Evolutionary conservation across 2,797 vertebrate genomes (phyloP), one percentile per base, ranked within the genome.

Genomic region (Hipposideros larvatus): DNA sequence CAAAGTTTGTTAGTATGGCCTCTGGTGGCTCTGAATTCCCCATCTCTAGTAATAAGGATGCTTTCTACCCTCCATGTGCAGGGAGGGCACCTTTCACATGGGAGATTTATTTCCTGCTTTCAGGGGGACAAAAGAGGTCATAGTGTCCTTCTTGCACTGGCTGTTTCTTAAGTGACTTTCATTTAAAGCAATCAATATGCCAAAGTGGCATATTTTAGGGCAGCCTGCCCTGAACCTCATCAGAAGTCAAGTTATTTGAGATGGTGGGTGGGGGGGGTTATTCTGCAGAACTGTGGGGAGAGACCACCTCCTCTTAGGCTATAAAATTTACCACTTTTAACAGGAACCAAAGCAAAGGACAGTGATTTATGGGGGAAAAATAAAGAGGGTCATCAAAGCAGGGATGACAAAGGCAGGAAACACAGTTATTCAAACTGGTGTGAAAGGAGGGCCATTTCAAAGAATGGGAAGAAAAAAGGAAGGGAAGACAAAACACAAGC

Each of bases 251-350:
- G 65, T 48, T 11, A 87, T 43, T 85, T 4, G 18, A 24, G 31
- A 26, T 15, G 26, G 22, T 4, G n/a, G 43, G 14, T 1, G 13
- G 0, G 43, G 4, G 37, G 24, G 0, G 18, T 63, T 19, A 34
- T 48, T 85, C 11, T 66, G 28, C 24, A 78, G 24, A 63, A n/a
- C 11, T 57, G 24, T 7, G 22, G 1, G 11, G 14, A n/a, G 10
- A 87, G 22, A 73, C 0, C 7, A 51, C 21, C 8, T 78, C 16
- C 11, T 55, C 4, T 85, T 66, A 11, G 2, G 75, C 51, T 71
- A 57, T 37, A 68, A 85, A 26, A 84, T 26, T 2, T 1, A 21
- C 82, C 18, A 74, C 11, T 18, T 79, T 87, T 82, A 15, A 70
- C 1, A 61, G 3, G 10, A 90, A 46, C 16, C 75, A 16, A 89